Conservation (phyloP, 2,113 vertebrate species). For the Notarius quadriscutis region DNA sequence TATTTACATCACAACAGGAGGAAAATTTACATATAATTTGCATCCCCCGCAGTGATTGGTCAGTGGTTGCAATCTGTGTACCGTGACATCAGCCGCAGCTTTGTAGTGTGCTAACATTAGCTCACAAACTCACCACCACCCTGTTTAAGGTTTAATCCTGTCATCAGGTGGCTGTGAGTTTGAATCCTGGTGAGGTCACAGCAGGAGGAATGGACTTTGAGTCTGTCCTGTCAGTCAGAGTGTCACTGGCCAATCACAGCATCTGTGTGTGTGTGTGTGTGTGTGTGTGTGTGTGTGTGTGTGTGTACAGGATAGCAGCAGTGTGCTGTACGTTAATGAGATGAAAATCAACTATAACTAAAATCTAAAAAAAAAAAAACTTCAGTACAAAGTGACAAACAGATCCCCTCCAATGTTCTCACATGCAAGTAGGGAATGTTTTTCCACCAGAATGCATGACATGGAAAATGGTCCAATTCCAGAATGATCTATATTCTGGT, state of each 20-base stretch:
- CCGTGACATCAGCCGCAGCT: background rate
- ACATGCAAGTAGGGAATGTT: background rate
- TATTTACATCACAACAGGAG: background rate
- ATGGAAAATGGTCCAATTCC: background rate
- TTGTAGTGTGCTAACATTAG: background rate
- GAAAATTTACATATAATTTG: background rate
- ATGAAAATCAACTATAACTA: background rate
- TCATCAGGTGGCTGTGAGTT: background rate
- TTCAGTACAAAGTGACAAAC: background rate
- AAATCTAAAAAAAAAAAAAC: background rate
- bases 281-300: background rate
- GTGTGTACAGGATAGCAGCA: background rate
- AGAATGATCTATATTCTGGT: background rate
- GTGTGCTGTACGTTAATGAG: background rate
- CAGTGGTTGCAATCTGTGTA: background rate
- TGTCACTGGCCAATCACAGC: background rate
- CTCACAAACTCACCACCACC: background rate
- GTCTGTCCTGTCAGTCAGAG: background rate
- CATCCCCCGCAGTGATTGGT: background rate
- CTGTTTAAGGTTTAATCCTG: background rate
- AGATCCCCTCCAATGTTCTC: background rate
- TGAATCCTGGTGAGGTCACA: background rate
- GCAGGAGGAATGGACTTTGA: background rate
- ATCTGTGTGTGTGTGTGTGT: background rate
- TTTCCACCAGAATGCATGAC: background rate